phyloP scores from a whole-genome alignment of 2,888 invertebrate genomes.

The Mimachlamys varia region DNA sequence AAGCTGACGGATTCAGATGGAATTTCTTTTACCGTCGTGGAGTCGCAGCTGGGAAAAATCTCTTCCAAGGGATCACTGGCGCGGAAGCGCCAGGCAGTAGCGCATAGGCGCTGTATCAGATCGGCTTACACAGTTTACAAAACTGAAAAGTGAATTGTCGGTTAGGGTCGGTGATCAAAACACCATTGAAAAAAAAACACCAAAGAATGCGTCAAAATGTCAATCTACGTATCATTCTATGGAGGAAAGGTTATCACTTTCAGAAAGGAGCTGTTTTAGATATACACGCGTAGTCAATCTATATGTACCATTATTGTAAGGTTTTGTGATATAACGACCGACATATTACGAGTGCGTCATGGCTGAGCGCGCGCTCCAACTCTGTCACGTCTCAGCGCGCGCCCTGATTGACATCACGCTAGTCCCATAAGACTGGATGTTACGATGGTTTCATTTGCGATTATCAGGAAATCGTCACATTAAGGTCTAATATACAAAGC shows the following conservation, averaged over 20 bases:
- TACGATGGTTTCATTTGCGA: slow-evolving; percentile 25
- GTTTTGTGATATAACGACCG: neutral
- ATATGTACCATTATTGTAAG: neutral
- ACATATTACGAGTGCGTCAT: neutral
- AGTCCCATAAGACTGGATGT: neutral
- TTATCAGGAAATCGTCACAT: slow-evolving; percentile 14
- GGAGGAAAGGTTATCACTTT: neutral
- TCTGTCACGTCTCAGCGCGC: slow-evolving; percentile 22
- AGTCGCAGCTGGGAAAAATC: slow-evolving; percentile 6
- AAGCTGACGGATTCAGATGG: slow-evolving; percentile 3
- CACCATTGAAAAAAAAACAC: neutral
- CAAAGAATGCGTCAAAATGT: neutral
- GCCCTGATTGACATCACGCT: slow-evolving; percentile 6
- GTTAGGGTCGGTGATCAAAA: neutral
- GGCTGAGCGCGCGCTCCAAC: neutral
- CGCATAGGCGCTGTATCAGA: slow-evolving; percentile 8
- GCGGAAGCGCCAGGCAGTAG: neutral
- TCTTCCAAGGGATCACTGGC: neutral
- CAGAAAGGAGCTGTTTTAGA: neutral
- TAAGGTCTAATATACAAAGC: slow-evolving; percentile 5
- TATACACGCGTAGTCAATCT: neutral
- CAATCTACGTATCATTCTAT: neutral
- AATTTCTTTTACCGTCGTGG: neutral
- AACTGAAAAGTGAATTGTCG: neutral
- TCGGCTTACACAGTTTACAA: slow-evolving; percentile 24